These are phyloP conservation scores for Synanceia verrucosa DNA, from an alignment of 2,797 vertebrate genomes.

Conservation along the genomic window DNA sequence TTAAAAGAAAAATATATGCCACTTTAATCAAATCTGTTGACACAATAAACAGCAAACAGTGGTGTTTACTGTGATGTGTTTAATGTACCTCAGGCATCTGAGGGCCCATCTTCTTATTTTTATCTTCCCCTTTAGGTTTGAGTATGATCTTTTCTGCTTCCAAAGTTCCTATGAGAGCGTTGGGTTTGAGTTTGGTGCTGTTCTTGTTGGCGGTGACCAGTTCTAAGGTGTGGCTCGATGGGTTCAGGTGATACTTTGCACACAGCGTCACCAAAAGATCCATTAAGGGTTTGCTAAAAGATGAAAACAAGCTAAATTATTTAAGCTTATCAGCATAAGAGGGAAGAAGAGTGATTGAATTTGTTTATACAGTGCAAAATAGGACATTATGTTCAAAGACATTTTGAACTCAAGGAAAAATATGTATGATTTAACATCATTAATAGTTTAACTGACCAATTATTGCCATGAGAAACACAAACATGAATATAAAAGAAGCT, in stretches of 20 bases:
- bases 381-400: background rate
- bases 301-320: slow-evolving; percentile 2
- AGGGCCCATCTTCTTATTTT: slow-evolving; percentile 88
- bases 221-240: slow-evolving; percentile 92
- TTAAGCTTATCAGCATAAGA: background rate
- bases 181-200: slow-evolving; percentile 94
- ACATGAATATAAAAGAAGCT: background rate
- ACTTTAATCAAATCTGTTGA: background rate
- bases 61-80: background rate
- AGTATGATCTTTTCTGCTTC: slow-evolving; percentile 92
- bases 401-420: background rate
- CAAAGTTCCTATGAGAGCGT: slow-evolving; percentile 90
- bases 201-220: slow-evolving; percentile 89
- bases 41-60: background rate
- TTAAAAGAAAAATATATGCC: slow-evolving; percentile 10
- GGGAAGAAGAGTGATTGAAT: background rate
- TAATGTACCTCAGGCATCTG: slow-evolving; percentile 91
- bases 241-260: slow-evolving; percentile 94
- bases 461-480: background rate
- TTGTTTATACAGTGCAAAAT: background rate
- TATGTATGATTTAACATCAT: background rate
- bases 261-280: slow-evolving; percentile 95
- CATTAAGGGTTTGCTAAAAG: slow-evolving; percentile 93
- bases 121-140: slow-evolving; percentile 91
- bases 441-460: background rate